Percentiles rank a stretch among this genome's conserved stretches.
phyloP scores from a whole-genome alignment of 1,140 invertebrate genomes.

The Drosophila nigromelanica region DNA sequence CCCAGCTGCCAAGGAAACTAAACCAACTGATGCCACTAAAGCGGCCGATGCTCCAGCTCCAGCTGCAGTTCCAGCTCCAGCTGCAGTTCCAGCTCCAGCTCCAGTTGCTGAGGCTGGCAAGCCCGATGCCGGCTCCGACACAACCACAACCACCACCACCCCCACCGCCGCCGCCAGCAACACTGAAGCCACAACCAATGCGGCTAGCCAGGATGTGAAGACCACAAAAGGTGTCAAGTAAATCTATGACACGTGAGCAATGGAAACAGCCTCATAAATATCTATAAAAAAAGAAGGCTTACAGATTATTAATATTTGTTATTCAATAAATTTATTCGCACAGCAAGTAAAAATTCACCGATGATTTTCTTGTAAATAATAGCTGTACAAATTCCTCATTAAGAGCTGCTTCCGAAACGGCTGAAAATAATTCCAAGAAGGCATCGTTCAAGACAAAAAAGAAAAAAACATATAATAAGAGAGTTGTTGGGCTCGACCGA shows the following conservation, averaged over 20 bases:
- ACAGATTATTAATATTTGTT: background rate
- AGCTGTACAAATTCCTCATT: too few relatives aligned
- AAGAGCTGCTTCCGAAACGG: too few relatives aligned
- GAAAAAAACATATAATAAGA: too few relatives aligned
- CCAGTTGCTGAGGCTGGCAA: background rate
- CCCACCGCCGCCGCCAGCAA: background rate
- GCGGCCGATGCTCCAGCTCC: background rate
- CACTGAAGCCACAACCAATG: background rate
- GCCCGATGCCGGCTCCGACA: background rate
- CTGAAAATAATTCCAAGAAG: too few relatives aligned
- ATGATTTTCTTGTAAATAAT: too few relatives aligned
- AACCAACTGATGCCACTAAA: background rate
- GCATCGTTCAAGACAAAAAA: too few relatives aligned
- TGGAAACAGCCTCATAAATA: background rate
- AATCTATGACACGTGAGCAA: background rate
- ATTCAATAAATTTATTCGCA: conserved; percentile 4
- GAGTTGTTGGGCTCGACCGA: too few relatives aligned
- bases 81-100: background rate
- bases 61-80: background rate
- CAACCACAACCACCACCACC: background rate
- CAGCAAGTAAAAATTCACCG: background rate
- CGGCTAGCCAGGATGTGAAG: background rate
- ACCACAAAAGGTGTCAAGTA: background rate
- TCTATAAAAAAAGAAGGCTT: background rate
- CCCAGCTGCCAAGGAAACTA: background rate